These are phyloP conservation scores for Capitulum mitella DNA, from an alignment of 2,888 invertebrate genomes.

Conservation along the genomic window DNA sequence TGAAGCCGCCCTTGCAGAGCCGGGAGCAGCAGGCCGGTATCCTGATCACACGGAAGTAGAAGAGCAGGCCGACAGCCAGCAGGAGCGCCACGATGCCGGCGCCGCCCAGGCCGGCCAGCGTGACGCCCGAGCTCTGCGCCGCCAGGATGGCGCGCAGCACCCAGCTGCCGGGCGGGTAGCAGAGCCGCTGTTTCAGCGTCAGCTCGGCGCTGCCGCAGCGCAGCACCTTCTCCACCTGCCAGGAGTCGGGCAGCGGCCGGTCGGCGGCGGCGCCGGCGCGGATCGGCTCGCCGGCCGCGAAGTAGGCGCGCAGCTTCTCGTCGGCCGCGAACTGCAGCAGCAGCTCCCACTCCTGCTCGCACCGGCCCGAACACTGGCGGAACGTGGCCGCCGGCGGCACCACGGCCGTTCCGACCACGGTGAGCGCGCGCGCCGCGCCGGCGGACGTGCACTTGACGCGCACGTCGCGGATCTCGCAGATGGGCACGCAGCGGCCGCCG, in stretches of 20 bases:
- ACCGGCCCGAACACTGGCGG: not conserved
- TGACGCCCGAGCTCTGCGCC: not conserved
- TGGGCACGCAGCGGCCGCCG: constrained; percentile 6
- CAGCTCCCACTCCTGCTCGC: not conserved
- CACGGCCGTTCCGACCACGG: not conserved
- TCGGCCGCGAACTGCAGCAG: constrained; percentile 13
- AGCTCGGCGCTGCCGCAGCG: not conserved
- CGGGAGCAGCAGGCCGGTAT: not conserved
- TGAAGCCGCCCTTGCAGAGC: not conserved
- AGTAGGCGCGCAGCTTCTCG: not conserved
- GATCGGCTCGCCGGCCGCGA: not conserved
- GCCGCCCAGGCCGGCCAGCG: not conserved
- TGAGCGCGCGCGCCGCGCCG: not conserved
- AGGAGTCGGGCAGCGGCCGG: not conserved
- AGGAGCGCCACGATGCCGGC: not conserved
- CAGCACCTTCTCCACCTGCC: constrained; percentile 6
- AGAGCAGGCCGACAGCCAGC: not conserved
- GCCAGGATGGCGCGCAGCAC: not conserved
- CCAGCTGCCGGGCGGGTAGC: not conserved
- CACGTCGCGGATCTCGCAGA: not conserved
- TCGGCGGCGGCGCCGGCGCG: not conserved
- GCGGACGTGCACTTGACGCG: not conserved
- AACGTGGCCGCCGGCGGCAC: not conserved
- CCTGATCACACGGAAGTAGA: not conserved
- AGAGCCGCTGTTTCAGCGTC: not conserved